Evolutionary conservation across 2,797 vertebrate genomes (phyloP).

Genomic region (Zenarchopterus dispar): DNA sequence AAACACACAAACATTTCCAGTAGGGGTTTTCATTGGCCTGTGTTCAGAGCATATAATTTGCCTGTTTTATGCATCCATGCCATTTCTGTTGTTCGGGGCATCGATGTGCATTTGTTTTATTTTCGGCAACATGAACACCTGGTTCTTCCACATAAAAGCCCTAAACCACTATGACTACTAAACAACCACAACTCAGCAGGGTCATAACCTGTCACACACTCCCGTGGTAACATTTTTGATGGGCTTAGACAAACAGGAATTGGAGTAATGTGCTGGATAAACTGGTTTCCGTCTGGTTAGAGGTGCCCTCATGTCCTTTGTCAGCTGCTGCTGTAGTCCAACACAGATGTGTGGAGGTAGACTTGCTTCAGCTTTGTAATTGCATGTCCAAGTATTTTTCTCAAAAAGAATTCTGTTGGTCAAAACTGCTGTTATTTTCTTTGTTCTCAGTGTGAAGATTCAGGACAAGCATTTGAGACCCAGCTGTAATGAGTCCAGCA

Average conservation of each 20-base stretch:
- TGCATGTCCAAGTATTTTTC: not conserved
- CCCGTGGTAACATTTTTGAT: slow-evolving; percentile 15
- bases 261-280: slow-evolving; percentile 57
- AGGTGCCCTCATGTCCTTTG: slow-evolving; percentile 9
- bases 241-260: slow-evolving; percentile 35
- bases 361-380: not conserved
- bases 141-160: slow-evolving; percentile 28
- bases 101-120: slow-evolving; percentile 19
- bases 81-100: not conserved
- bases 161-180: slow-evolving; percentile 29
- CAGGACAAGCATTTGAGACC: slow-evolving; percentile 65
- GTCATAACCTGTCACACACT: slow-evolving; percentile 42
- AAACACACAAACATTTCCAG: slow-evolving; percentile 3
- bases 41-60: not conserved
- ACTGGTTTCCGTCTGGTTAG: slow-evolving; percentile 47
- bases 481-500: slow-evolving; percentile 47
- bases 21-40: not conserved
- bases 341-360: not conserved
- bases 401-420: not conserved
- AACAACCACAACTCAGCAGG: slow-evolving; percentile 35
- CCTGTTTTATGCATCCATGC: not conserved
- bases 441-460: slow-evolving; percentile 58
- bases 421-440: too few relatives aligned
- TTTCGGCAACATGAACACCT: slow-evolving; percentile 24
- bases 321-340: not conserved